Evolutionary conservation across 2,888 invertebrate genomes (phyloP).

Genomic region (Odontothrips loti): DNA sequence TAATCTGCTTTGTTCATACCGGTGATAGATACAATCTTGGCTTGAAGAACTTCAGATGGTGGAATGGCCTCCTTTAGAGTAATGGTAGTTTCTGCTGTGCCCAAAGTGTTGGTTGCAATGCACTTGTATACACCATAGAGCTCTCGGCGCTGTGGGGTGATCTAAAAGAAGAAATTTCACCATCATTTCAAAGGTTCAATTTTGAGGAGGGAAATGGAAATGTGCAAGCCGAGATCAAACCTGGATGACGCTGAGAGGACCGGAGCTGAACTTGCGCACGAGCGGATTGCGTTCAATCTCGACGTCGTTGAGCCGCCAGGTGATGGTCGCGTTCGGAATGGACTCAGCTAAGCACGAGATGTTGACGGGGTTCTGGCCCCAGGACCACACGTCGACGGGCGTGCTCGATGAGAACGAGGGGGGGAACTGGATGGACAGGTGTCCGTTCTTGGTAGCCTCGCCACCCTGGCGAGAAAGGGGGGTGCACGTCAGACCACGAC

Average conservation of each 20-base stretch:
- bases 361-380: conserved; percentile 76
- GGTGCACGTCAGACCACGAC: conserved; percentile 4
- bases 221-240: conserved; percentile 33
- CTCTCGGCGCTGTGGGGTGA: conserved; percentile 61
- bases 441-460: conserved; percentile 70
- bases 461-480: conserved; percentile 54
- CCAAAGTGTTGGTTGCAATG: conserved; percentile 71
- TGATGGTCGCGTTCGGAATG: conserved; percentile 87
- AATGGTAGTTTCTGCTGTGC: conserved; percentile 62
- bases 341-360: conserved; percentile 81
- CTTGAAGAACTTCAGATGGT: conserved; percentile 64
- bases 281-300: conserved; percentile 47
- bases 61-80: conserved; percentile 68
- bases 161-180: conserved; percentile 41
- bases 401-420: conserved; percentile 74
- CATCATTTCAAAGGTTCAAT: background rate
- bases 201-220: conserved; percentile 18
- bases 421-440: conserved; percentile 74
- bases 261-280: conserved; percentile 60
- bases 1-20: conserved; percentile 37
- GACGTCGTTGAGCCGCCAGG: conserved; percentile 62
- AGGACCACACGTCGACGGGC: conserved; percentile 67
- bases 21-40: conserved; percentile 64
- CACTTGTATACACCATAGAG: conserved; percentile 77
- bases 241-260: conserved; percentile 64